Conservation (phyloP, 2,888 invertebrate genomes). For the Cybosia mesomella region DNA sequence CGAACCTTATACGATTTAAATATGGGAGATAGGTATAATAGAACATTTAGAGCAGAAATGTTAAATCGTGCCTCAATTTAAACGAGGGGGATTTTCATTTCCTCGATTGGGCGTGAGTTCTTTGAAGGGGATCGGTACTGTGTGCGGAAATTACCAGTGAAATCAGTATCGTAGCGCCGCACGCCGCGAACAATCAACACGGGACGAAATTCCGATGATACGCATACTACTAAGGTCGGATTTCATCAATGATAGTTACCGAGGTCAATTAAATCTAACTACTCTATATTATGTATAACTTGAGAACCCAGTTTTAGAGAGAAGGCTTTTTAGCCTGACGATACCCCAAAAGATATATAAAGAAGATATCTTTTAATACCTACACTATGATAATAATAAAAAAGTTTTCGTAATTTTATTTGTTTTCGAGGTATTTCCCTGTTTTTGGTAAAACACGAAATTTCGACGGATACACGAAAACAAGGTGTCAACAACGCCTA, state of each 20-base stretch:
- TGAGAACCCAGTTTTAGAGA: background rate
- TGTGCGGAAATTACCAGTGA: slow-evolving; percentile 77
- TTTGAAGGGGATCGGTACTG: slow-evolving; percentile 64
- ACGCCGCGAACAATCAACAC: slow-evolving; percentile 59
- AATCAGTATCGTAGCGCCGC: slow-evolving; percentile 66
- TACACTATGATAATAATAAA: slow-evolving; percentile 11
- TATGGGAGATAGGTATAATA: slow-evolving; percentile 24
- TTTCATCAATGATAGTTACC: background rate
- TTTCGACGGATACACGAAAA: background rate
- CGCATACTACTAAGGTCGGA: slow-evolving; percentile 18
- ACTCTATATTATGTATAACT: background rate
- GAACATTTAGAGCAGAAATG: slow-evolving; percentile 49
- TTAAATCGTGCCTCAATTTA: slow-evolving; percentile 69
- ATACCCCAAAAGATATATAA: background rate
- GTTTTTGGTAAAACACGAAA: slow-evolving; percentile 2
- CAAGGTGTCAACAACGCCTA: slow-evolving; percentile 2
- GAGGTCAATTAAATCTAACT: background rate
- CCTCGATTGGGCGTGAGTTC: slow-evolving; percentile 66
- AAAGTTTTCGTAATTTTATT: slow-evolving; percentile 7
- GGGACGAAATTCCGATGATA: slow-evolving; percentile 49
- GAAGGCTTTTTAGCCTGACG: background rate
- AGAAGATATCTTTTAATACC: background rate
- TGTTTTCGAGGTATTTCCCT: slow-evolving; percentile 11
- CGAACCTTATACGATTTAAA: background rate
- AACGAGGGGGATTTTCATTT: slow-evolving; percentile 77